Conservation (phyloP, 2,113 vertebrate species). For the Spea bombifrons region DNA sequence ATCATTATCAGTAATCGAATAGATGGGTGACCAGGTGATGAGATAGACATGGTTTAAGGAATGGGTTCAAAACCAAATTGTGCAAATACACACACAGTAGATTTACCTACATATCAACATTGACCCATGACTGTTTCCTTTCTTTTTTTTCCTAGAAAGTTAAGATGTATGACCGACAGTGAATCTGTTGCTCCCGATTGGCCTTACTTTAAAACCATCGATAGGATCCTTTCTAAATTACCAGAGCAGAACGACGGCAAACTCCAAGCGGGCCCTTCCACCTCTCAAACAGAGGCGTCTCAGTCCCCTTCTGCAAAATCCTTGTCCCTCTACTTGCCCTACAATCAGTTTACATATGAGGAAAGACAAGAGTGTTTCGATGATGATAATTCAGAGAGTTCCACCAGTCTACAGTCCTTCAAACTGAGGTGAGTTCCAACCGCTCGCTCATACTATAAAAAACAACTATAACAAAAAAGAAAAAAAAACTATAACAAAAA, state of each 20-base stretch:
- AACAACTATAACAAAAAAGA: too few species aligned
- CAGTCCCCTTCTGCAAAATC: constrained; percentile 75
- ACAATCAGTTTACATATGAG: constrained; percentile 91
- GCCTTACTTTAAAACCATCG: constrained; percentile 93
- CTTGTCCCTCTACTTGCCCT: constrained; percentile 81
- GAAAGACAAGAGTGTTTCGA: constrained; percentile 83
- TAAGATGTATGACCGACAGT: constrained; percentile 82
- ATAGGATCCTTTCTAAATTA: constrained; percentile 88
- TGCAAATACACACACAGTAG: too few species aligned
- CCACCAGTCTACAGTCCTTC: constrained; percentile 70
- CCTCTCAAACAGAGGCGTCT: constrained; percentile 80
- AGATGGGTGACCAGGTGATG: too few species aligned
- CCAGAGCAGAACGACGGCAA: constrained; percentile 78
- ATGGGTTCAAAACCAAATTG: too few species aligned
- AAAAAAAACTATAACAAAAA: too few species aligned
- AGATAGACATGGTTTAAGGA: too few species aligned
- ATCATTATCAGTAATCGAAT: too few species aligned
- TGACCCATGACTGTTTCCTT: neutral
- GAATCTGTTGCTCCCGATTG: constrained; percentile 80
- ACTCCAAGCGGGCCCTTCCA: constrained; percentile 78
- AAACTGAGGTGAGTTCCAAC: constrained; percentile 67
- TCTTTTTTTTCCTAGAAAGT: constrained; percentile 73
- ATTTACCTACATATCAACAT: neutral
- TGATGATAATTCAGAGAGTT: constrained; percentile 73
- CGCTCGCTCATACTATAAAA: too few species aligned